These are phyloP conservation scores for Centropyge bicolor DNA, from an alignment of 2,797 vertebrate genomes.

Conservation along the genomic window DNA sequence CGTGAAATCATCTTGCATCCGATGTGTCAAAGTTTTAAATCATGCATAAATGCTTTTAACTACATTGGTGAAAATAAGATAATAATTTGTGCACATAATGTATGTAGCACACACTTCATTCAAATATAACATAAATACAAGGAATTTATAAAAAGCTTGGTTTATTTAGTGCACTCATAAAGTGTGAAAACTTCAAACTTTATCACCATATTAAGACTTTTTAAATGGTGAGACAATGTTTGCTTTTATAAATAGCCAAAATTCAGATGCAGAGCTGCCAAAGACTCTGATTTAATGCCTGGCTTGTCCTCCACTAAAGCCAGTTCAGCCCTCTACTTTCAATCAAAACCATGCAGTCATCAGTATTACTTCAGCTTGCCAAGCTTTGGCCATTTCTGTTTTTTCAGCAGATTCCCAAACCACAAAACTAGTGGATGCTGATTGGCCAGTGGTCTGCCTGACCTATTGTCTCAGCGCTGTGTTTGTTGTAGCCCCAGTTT, in stretches of 20 bases:
- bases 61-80: background rate
- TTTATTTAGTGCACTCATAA: background rate
- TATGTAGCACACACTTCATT: background rate
- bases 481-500: constrained; percentile 71
- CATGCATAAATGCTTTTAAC: background rate
- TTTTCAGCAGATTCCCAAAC: constrained; percentile 87
- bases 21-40: too few relatives aligned
- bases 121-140: background rate
- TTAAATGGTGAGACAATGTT: constrained; percentile 65
- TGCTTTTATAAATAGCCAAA: constrained; percentile 51
- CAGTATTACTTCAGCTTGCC: constrained; percentile 80
- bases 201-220: background rate
- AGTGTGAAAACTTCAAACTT: background rate
- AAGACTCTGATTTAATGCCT: constrained; percentile 61
- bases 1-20: too few relatives aligned
- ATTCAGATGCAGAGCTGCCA: constrained; percentile 34
- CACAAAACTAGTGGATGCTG: constrained; percentile 77
- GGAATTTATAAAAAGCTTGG: background rate
- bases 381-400: constrained; percentile 79
- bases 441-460: constrained; percentile 74
- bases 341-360: constrained; percentile 84
- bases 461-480: constrained; percentile 73
- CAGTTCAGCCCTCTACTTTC: constrained; percentile 71
- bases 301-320: constrained; percentile 70
- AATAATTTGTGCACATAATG: background rate